These are phyloP conservation scores for Trididemnum nubilum DNA, from an alignment of 23 tunicate species.

Conservation along the genomic window DNA sequence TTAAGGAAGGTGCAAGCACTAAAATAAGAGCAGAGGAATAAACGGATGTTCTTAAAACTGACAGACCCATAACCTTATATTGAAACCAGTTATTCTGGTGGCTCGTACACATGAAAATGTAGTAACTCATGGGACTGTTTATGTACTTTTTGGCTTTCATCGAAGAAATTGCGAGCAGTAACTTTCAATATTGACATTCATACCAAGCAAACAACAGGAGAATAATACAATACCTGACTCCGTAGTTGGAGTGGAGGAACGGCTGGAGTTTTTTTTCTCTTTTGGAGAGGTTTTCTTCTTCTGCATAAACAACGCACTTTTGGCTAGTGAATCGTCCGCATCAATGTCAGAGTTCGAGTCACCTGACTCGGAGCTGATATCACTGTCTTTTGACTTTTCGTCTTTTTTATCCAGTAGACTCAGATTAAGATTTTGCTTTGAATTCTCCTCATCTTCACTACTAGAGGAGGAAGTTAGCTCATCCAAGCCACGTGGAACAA, in stretches of 20 bases:
- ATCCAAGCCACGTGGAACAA: slow-evolving; percentile 83
- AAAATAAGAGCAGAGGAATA: too few species aligned
- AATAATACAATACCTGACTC: too few species aligned
- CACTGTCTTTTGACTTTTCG: slow-evolving; percentile 36
- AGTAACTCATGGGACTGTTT: too few species aligned
- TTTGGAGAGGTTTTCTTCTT: slow-evolving; percentile 41
- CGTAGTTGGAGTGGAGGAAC: slow-evolving; percentile 72
- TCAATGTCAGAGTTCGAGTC: slow-evolving; percentile 80
- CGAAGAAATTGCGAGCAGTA: too few species aligned
- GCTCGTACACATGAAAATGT: too few species aligned
- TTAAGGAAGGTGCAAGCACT: too few species aligned
- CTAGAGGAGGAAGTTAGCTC: slow-evolving; percentile 68
- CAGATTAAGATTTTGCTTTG: slow-evolving; percentile 26
- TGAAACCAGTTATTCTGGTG: too few species aligned
- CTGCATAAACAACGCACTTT: slow-evolving; percentile 78
- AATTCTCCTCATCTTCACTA: slow-evolving; percentile 73
- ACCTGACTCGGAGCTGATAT: slow-evolving; percentile 49
- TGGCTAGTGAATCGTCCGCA: slow-evolving; percentile 51
- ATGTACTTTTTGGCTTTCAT: too few species aligned
- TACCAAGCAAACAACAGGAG: too few species aligned
- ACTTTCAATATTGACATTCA: too few species aligned
- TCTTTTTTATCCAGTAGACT: slow-evolving; percentile 25
- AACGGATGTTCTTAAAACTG: too few species aligned
- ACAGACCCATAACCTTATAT: too few species aligned
- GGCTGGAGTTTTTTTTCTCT: slow-evolving; percentile 54